Percentiles rank a stretch among this genome's conserved stretches.
Evolutionary conservation across 2,888 invertebrate genomes (phyloP).

Genomic region (Hypena proboscidalis): DNA sequence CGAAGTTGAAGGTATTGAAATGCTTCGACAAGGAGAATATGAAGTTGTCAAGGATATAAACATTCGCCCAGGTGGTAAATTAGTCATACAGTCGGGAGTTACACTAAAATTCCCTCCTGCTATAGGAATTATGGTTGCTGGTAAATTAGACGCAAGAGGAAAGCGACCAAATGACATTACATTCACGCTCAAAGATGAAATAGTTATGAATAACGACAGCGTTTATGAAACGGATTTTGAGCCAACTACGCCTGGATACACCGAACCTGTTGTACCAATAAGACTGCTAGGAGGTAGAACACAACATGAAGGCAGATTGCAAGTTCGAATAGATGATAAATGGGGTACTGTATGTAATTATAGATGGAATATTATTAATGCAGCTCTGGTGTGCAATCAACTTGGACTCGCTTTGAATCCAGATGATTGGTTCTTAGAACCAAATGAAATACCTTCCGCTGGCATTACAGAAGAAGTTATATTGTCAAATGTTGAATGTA

Average conservation of each 20-base stretch:
- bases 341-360: conserved; percentile 99
- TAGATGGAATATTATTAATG: conserved; percentile 96
- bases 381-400: conserved; percentile 97
- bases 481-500: conserved; percentile 95
- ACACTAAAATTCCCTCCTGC: conserved; percentile 95
- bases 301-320: conserved; percentile 93
- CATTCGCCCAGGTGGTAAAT: conserved; percentile 95
- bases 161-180: conserved; percentile 91
- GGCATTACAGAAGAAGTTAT: conserved; percentile 91
- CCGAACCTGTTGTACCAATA: conserved; percentile 88
- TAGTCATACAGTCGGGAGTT: conserved; percentile 95
- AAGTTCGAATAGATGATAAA: conserved; percentile 92
- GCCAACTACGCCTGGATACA: conserved; percentile 86
- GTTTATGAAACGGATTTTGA: conserved; percentile 86
- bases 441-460: conserved; percentile 92
- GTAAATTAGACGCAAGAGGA: conserved; percentile 93
- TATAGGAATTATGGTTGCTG: conserved; percentile 98
- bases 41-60: conserved; percentile 97
- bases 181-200: conserved; percentile 92
- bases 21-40: conserved; percentile 93
- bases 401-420: conserved; percentile 96
- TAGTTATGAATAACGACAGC: conserved; percentile 87
- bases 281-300: conserved; percentile 93
- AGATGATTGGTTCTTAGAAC: conserved; percentile 94
- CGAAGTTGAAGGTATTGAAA: conserved; percentile 96